phyloP scores from a whole-genome alignment of 1,140 invertebrate genomes.

The Arion vulgaris region DNA sequence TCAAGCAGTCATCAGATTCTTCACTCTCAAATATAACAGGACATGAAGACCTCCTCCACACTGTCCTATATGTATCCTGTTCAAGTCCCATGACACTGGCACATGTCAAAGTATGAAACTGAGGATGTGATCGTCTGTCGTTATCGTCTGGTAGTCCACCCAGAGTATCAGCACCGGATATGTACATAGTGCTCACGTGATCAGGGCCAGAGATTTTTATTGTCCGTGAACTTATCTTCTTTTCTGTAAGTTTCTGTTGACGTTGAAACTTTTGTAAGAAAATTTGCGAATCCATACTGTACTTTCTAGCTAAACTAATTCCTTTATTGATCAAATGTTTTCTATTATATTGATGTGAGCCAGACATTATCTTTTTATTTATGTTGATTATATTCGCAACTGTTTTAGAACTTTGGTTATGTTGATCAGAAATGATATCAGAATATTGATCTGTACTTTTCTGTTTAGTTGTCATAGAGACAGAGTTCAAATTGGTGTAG shows the following conservation, averaged over 20 bases:
- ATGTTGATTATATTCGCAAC: background rate
- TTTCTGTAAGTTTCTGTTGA: background rate
- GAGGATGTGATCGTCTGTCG: background rate
- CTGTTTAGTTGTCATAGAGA: too few species aligned
- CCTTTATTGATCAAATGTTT: background rate
- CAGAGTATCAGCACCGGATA: conserved; percentile 1
- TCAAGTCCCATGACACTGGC: background rate
- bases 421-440: background rate
- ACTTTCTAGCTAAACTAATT: background rate
- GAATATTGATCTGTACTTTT: background rate
- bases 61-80: background rate
- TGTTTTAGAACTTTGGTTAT: background rate
- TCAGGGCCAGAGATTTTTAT: background rate
- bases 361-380: background rate
- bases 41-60: background rate
- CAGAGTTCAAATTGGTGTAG: background rate
- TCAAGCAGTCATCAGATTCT: background rate
- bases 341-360: background rate
- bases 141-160: background rate
- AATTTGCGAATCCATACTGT: background rate
- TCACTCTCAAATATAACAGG: background rate
- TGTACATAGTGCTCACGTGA: background rate
- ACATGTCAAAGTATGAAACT: background rate
- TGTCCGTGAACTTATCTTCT: background rate
- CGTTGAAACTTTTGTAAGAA: background rate